These are phyloP conservation scores for Campodea augens DNA, from an alignment of 1,140 invertebrate genomes.

Conservation along the genomic window DNA sequence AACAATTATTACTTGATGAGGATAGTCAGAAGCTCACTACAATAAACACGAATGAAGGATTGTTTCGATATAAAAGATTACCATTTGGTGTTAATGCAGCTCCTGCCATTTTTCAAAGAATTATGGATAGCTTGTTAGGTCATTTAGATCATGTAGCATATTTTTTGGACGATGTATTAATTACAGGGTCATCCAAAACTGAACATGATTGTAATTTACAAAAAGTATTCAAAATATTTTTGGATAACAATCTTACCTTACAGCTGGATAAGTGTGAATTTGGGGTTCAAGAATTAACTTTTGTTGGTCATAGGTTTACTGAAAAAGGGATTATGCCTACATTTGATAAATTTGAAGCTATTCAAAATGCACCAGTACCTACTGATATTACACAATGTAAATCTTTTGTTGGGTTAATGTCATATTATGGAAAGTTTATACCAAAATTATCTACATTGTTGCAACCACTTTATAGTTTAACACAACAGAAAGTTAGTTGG, in stretches of 20 bases:
- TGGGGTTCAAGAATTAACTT: no score
- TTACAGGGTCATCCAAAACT: background rate
- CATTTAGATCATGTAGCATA: constrained; percentile 10
- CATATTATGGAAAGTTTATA: constrained; percentile 7
- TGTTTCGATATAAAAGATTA: constrained; percentile 19
- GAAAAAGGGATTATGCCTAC: constrained; percentile 5
- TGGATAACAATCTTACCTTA: no score
- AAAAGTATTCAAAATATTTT: no score
- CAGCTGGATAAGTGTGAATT: no score
- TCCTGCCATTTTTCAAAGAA: constrained; percentile 20
- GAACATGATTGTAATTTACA: background rate
- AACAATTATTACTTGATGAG: constrained; percentile 18
- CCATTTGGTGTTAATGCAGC: constrained; percentile 18
- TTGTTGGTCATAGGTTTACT: no score
- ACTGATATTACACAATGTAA: constrained; percentile 2
- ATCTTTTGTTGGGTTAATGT: constrained; percentile 2
- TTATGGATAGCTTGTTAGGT: constrained; percentile 18
- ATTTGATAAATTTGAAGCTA: background rate
- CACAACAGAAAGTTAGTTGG: constrained; percentile 2
- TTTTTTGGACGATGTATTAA: constrained; percentile 9
- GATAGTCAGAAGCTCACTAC: constrained; percentile 5
- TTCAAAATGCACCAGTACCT: constrained; percentile 5
- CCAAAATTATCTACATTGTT: constrained; percentile 6
- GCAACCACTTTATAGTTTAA: constrained; percentile 7
- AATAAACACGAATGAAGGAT: constrained; percentile 19